A percentile compares a stretch with the other conserved stretches of the same genome.
These are phyloP conservation scores for Glossophaga mutica DNA, from an alignment of 2,797 vertebrate genomes.

Conservation along the genomic window DNA sequence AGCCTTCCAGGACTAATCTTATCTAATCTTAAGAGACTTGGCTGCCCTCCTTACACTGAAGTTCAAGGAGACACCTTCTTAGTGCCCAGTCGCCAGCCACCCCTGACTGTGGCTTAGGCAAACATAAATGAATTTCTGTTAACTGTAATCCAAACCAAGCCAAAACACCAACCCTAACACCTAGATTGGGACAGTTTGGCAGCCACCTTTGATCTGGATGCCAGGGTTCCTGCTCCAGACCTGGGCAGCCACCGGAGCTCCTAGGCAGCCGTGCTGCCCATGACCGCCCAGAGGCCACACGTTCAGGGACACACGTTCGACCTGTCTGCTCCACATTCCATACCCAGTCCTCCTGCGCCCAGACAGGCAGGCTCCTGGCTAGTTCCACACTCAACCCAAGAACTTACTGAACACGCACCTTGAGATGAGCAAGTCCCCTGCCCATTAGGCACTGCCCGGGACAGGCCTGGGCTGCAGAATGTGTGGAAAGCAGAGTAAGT, in stretches of 20 bases:
- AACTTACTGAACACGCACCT: background rate
- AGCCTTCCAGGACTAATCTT: background rate
- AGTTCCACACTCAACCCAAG: background rate
- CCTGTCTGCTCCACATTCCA: background rate
- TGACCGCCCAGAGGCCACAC: background rate
- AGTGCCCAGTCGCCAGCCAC: rapidly evolving
- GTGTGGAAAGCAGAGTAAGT: background rate
- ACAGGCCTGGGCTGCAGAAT: background rate
- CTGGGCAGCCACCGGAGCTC: rapidly evolving
- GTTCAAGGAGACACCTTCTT: background rate
- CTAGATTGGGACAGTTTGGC: background rate
- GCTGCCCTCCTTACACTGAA: background rate
- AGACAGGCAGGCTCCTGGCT: background rate
- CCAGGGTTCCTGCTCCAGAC: background rate
- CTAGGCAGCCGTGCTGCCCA: rapidly evolving
- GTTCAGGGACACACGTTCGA: background rate
- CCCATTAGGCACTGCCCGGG: background rate
- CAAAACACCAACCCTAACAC: background rate
- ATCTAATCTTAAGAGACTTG: background rate
- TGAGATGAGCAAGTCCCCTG: background rate
- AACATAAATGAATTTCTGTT: background rate
- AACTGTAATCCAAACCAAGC: background rate
- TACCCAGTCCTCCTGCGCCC: background rate
- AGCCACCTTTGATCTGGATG: background rate
- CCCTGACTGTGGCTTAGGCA: background rate